A percentile compares a stretch with the other conserved stretches of the same genome.
These are phyloP conservation scores for Stictonetta naevosa DNA, from an alignment of 2,113 vertebrate species.

Conservation along the genomic window DNA sequence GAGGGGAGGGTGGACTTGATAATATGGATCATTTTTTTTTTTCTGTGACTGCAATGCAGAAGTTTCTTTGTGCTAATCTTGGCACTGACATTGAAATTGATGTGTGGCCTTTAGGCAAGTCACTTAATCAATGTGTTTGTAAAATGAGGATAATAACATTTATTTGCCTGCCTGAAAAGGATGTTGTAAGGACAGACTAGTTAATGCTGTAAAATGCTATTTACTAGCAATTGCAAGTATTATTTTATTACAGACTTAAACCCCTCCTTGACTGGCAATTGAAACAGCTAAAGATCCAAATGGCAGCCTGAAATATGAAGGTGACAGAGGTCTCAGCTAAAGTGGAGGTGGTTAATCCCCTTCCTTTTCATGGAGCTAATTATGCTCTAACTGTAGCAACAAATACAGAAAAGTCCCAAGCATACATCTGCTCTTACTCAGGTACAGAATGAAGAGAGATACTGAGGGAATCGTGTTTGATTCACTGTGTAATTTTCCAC, in stretches of 20 bases:
- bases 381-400: background rate
- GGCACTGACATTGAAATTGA: conserved; percentile 42
- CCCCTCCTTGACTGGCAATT: background rate
- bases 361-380: conserved; percentile 13
- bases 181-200: conserved; percentile 13
- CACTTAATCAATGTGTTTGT: conserved; percentile 69
- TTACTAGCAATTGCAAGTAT: conserved; percentile 42
- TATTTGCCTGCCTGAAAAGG: conserved; percentile 46
- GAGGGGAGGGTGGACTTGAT: background rate
- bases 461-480: background rate
- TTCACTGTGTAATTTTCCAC: background rate
- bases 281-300: conserved; percentile 23
- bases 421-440: background rate
- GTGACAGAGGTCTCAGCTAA: background rate
- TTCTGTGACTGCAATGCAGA: conserved; percentile 6
- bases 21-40: background rate
- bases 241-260: background rate
- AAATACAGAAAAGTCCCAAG: background rate
- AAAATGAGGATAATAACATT: conserved; percentile 57
- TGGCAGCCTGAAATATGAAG: conserved; percentile 2
- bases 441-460: background rate
- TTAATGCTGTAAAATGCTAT: conserved; percentile 36
- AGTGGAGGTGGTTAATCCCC: background rate
- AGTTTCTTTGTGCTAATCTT: conserved; percentile 13
- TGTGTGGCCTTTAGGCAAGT: conserved; percentile 63